These are phyloP conservation scores for Daktulosphaira vitifoliae DNA, from an alignment of 1,140 invertebrate species.

Conservation along the genomic window DNA sequence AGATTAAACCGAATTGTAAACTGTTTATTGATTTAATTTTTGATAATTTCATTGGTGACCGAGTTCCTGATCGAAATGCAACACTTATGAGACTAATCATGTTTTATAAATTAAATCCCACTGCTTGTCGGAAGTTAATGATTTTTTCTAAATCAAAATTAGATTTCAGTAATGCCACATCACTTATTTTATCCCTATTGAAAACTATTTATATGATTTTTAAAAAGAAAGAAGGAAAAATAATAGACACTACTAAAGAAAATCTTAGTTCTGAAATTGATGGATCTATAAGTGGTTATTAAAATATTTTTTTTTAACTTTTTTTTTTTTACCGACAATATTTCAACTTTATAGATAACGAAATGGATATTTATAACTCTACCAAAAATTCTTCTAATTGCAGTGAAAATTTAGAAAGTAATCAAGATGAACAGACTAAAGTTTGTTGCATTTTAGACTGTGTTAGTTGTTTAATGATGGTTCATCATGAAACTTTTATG, in stretches of 20 bases:
- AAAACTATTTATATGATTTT: background rate
- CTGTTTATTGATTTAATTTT: conserved; percentile 18
- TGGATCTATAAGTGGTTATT: too few relatives aligned
- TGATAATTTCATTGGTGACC: conserved; percentile 12
- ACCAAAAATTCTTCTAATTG: background rate
- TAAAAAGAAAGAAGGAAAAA: background rate
- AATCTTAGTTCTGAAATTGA: background rate
- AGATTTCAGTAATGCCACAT: background rate
- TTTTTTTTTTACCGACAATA: too few relatives aligned
- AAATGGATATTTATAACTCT: background rate
- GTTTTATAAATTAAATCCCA: conserved; percentile 10
- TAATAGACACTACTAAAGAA: background rate
- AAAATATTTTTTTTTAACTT: too few relatives aligned
- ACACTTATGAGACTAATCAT: background rate
- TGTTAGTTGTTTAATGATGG: background rate
- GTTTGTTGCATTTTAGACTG: conserved; percentile 15
- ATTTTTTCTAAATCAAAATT: background rate
- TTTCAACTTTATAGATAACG: background rate
- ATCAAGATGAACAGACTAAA: background rate
- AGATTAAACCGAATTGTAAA: background rate
- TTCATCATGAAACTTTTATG: background rate
- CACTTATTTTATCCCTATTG: conserved; percentile 11
- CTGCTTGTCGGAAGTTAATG: conserved; percentile 3
- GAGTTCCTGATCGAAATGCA: background rate
- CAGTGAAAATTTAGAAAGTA: background rate